phyloP scores from a whole-genome alignment of 2,113 vertebrate species.

The Gadus chalcogrammus region DNA sequence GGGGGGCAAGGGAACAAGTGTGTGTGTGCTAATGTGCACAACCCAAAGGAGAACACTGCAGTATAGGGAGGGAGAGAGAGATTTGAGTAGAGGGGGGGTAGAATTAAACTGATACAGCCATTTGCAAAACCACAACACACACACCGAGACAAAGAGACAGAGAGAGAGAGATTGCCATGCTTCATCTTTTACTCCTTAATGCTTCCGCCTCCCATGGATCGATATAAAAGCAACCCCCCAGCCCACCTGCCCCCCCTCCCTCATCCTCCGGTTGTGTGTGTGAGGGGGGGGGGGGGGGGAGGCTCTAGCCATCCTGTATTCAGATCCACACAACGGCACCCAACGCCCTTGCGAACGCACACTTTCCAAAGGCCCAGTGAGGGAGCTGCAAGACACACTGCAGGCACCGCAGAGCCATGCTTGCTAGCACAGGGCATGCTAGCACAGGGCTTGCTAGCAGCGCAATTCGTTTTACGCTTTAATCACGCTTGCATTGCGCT shows the following conservation, averaged over 20 bases:
- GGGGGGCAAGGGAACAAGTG: conserved; percentile 33
- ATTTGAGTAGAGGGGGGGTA: conserved; percentile 31
- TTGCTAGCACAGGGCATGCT: no score
- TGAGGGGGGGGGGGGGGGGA: conserved; percentile 32
- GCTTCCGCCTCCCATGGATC: conserved; percentile 44
- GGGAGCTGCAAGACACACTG: conserved; percentile 33
- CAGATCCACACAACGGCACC: conserved; percentile 48
- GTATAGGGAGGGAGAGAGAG: conserved; percentile 46
- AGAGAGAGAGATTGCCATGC: conserved; percentile 48
- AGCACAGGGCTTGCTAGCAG: no score
- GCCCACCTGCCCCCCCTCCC: not conserved
- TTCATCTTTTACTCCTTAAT: conserved; percentile 28
- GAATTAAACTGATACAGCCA: conserved; percentile 58
- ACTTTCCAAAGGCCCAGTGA: conserved; percentile 36
- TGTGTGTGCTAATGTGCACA: conserved; percentile 32
- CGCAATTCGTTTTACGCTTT: no score
- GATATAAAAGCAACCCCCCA: conserved; percentile 54
- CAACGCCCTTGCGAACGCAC: conserved; percentile 45
- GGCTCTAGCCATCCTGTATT: conserved; percentile 47
- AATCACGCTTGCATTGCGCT: no score
- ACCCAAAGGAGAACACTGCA: conserved; percentile 64
- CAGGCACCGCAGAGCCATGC: no score
- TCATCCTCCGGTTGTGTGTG: no score
- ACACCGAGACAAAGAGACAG: conserved; percentile 26
- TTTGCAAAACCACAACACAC: conserved; percentile 53